phyloP scores from a whole-genome alignment of 2,113 vertebrate genomes.

The Eleginops maclovinus region DNA sequence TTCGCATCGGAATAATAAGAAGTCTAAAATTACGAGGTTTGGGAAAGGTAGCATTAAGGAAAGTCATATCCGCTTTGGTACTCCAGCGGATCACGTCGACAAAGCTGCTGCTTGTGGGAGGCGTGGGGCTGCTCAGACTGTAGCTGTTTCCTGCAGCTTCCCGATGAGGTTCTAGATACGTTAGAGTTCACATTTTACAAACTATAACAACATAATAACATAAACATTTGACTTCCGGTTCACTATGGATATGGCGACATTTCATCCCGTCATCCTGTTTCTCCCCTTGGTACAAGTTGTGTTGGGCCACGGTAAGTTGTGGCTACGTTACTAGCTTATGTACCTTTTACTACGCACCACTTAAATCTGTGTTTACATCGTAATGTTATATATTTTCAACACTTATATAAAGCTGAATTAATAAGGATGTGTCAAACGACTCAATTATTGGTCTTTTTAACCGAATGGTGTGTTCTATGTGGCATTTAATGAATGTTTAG shows the following conservation, averaged over 20 bases:
- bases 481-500: neutral
- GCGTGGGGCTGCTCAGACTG: neutral
- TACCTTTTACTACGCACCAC: neutral
- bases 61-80: neutral
- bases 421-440: fast-evolving
- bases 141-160: too few relatives aligned
- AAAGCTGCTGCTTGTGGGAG: neutral
- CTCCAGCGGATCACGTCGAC: too few relatives aligned
- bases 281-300: fast-evolving
- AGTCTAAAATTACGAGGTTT: neutral
- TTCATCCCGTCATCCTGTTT: neutral
- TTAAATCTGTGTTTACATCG: neutral
- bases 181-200: neutral
- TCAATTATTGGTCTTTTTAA: fast-evolving
- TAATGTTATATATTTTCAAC: too few relatives aligned
- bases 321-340: neutral
- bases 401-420: fast-evolving
- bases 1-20: neutral
- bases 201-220: neutral
- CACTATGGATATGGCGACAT: neutral
- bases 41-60: neutral
- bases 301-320: neutral
- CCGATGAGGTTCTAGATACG: too few relatives aligned
- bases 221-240: fast-evolving
- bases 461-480: fast-evolving